phyloP scores from a whole-genome alignment of 2,888 invertebrate genomes.

The Eupelmus urozonus region DNA sequence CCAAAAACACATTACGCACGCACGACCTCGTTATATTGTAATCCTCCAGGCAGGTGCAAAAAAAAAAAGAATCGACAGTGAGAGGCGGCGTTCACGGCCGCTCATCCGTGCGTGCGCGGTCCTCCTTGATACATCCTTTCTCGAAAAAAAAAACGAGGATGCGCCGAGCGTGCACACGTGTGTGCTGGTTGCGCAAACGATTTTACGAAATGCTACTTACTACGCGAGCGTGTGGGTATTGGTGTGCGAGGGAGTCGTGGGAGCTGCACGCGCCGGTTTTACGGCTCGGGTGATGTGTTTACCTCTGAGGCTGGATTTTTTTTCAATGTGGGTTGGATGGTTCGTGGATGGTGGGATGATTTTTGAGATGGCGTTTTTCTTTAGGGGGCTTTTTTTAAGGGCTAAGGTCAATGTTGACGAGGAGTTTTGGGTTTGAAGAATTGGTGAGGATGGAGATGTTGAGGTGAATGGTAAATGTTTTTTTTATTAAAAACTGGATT shows the following conservation, averaged over 20 bases:
- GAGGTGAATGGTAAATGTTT: too few relatives aligned
- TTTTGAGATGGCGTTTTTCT: too few relatives aligned
- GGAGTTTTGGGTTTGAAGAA: too few relatives aligned
- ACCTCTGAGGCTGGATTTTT: neutral
- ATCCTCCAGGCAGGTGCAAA: neutral
- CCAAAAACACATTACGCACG: too few relatives aligned
- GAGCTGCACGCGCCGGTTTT: constrained; percentile 37
- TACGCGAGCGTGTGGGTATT: neutral
- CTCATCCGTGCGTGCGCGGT: neutral
- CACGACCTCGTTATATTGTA: neutral
- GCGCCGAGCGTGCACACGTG: neutral
- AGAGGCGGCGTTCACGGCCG: constrained; percentile 4
- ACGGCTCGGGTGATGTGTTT: constrained; percentile 9
- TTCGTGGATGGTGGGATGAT: too few relatives aligned
- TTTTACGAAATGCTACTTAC: constrained; percentile 32
- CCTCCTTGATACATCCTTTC: constrained; percentile 22
- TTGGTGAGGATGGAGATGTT: too few relatives aligned
- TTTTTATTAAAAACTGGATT: too few relatives aligned
- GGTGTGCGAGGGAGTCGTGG: constrained; percentile 22
- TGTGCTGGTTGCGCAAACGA: constrained; percentile 18
- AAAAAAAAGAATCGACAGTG: neutral
- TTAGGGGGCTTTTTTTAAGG: too few relatives aligned
- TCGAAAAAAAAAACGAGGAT: neutral
- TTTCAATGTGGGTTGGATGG: too few relatives aligned
- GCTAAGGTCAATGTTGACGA: too few relatives aligned